phyloP scores from a whole-genome alignment of 2,888 invertebrate genomes.

The Seladonia tumulorum region DNA sequence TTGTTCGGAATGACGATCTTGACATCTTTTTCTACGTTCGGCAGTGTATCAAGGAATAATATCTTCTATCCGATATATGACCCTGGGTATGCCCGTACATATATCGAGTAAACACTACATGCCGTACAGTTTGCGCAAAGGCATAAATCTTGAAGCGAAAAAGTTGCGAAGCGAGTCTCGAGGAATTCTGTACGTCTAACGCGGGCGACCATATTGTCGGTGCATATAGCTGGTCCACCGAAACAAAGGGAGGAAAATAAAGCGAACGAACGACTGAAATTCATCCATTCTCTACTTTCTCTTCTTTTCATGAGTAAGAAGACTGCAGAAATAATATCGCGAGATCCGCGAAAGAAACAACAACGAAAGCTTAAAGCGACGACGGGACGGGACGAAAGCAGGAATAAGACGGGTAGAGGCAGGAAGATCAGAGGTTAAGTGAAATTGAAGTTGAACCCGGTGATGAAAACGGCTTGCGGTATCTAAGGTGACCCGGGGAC shows the following conservation, averaged over 20 bases:
- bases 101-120: too few relatives aligned
- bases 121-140: neutral
- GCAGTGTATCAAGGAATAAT: too few relatives aligned
- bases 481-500: conserved; percentile 58
- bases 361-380: conserved; percentile 42
- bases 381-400: neutral
- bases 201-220: conserved; percentile 15
- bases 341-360: conserved; percentile 26
- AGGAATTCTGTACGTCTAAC: conserved; percentile 21
- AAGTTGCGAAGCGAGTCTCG: conserved; percentile 10
- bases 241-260: conserved; percentile 39
- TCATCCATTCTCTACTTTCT: conserved; percentile 26
- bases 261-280: conserved; percentile 44
- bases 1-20: too few relatives aligned
- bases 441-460: conserved; percentile 74
- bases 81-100: too few relatives aligned
- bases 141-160: neutral
- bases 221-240: conserved; percentile 21
- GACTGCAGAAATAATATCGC: conserved; percentile 39
- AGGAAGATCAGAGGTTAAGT: conserved; percentile 63
- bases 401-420: neutral
- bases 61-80: too few relatives aligned
- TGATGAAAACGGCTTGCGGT: conserved; percentile 69
- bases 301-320: conserved; percentile 4
- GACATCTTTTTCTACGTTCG: too few relatives aligned